phyloP scores from a whole-genome alignment of 2,888 invertebrate genomes.

The Drosophila atripex region DNA sequence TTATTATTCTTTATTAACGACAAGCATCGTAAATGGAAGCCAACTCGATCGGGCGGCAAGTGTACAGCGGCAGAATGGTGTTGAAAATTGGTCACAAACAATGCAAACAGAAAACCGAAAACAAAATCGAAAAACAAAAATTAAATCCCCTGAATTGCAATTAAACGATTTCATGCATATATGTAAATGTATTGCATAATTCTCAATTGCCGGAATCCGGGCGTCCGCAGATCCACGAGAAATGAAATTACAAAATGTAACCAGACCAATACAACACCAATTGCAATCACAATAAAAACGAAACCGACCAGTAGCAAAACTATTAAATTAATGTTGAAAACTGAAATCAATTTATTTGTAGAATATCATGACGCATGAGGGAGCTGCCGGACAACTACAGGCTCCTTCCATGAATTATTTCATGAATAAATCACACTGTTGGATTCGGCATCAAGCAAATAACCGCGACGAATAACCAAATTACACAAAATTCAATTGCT shows the following conservation, averaged over 20 bases:
- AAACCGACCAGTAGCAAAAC: slow-evolving; percentile 38
- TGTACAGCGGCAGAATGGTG: slow-evolving; percentile 11
- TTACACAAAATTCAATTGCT: slow-evolving; percentile 65
- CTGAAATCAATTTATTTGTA: slow-evolving; percentile 78
- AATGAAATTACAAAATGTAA: slow-evolving; percentile 52
- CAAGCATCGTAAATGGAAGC: slow-evolving; percentile 23
- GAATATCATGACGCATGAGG: slow-evolving; percentile 52
- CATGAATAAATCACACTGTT: slow-evolving; percentile 67
- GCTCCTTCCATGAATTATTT: slow-evolving; percentile 48
- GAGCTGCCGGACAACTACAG: neutral
- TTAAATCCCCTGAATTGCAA: slow-evolving; percentile 68
- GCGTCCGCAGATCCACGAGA: slow-evolving; percentile 28
- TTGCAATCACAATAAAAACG: slow-evolving; percentile 72
- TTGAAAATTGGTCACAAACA: slow-evolving; percentile 67
- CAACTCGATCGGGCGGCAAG: slow-evolving; percentile 12
- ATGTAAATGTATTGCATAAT: slow-evolving; percentile 45
- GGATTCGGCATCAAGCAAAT: slow-evolving; percentile 32
- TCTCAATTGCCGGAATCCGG: slow-evolving; percentile 40
- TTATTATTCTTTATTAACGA: slow-evolving; percentile 45
- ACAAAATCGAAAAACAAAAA: slow-evolving; percentile 32
- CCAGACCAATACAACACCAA: slow-evolving; percentile 35
- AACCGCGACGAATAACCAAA: slow-evolving; percentile 68
- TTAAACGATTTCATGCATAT: slow-evolving; percentile 63
- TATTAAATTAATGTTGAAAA: slow-evolving; percentile 76
- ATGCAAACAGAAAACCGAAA: slow-evolving; percentile 42